These are phyloP conservation scores for Microplitis manilae DNA, from an alignment of 2,888 invertebrate genomes.

Conservation along the genomic window DNA sequence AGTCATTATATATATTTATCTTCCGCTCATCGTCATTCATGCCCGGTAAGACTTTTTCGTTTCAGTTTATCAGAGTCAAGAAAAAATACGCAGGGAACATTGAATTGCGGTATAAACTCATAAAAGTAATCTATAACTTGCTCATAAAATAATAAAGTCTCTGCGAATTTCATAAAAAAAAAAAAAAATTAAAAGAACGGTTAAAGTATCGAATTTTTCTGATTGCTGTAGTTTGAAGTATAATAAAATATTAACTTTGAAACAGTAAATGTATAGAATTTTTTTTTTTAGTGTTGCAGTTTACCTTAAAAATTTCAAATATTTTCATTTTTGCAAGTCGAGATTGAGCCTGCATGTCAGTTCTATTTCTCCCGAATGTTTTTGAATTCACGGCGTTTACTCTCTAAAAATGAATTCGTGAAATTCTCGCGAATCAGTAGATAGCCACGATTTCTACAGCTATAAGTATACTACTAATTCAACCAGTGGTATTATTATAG, in stretches of 20 bases:
- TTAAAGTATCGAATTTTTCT: not conserved
- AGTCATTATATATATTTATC: slow-evolving; percentile 33
- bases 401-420: too few species aligned
- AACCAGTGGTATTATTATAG: too few species aligned
- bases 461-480: too few species aligned
- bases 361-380: too few species aligned
- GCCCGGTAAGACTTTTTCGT: slow-evolving; percentile 29
- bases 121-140: slow-evolving; percentile 69
- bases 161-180: slow-evolving; percentile 3
- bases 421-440: too few species aligned
- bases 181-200: not conserved
- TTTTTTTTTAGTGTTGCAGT: too few species aligned
- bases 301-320: too few species aligned
- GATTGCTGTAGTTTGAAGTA: not conserved
- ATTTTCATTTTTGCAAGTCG: too few species aligned
- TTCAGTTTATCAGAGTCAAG: slow-evolving; percentile 59
- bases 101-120: slow-evolving; percentile 55
- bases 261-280: not conserved
- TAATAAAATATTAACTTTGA: not conserved
- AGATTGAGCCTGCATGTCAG: too few species aligned
- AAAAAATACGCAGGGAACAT: slow-evolving; percentile 41
- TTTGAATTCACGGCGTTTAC: too few species aligned
- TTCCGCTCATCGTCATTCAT: slow-evolving; percentile 29
- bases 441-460: too few species aligned
- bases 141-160: slow-evolving; percentile 68